These are phyloP conservation scores for Hybognathus amarus DNA, from an alignment of 2,797 vertebrate species.

Conservation along the genomic window DNA sequence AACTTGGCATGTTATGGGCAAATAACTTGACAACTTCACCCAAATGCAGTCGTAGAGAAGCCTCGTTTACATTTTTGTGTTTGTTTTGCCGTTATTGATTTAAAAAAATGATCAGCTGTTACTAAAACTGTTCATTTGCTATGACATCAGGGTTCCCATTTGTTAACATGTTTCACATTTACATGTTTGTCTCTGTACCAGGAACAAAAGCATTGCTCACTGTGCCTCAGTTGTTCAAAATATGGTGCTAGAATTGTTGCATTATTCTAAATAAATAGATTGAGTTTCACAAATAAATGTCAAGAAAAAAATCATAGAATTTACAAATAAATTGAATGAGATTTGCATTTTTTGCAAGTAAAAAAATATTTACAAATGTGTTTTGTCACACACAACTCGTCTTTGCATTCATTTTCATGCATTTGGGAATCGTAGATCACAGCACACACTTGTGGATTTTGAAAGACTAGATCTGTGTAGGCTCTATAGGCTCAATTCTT, in stretches of 20 bases:
- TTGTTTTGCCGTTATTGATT: slow-evolving; percentile 38
- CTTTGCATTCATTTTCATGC: too few relatives aligned
- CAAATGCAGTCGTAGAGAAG: slow-evolving; percentile 4
- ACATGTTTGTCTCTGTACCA: slow-evolving; percentile 59
- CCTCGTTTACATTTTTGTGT: slow-evolving; percentile 18
- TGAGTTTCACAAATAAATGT: too few relatives aligned
- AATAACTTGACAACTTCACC: neutral
- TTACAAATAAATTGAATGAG: too few relatives aligned
- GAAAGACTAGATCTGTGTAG: too few relatives aligned
- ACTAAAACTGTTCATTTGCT: slow-evolving; percentile 54
- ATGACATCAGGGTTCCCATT: slow-evolving; percentile 55
- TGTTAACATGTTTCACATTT: slow-evolving; percentile 60
- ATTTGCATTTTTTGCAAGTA: too few relatives aligned
- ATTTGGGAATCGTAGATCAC: too few relatives aligned
- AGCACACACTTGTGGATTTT: too few relatives aligned
- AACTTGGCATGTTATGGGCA: neutral
- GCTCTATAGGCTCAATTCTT: too few relatives aligned
- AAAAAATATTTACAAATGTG: too few relatives aligned
- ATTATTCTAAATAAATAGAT: too few relatives aligned
- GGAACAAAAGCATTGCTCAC: slow-evolving; percentile 37
- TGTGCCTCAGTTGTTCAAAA: slow-evolving; percentile 47
- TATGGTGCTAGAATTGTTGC: neutral
- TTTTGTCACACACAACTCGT: too few relatives aligned
- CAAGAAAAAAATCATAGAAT: too few relatives aligned
- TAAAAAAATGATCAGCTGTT: slow-evolving; percentile 29